phyloP scores from a whole-genome alignment of 2,797 vertebrate species.

The Smutsia temminckii region DNA sequence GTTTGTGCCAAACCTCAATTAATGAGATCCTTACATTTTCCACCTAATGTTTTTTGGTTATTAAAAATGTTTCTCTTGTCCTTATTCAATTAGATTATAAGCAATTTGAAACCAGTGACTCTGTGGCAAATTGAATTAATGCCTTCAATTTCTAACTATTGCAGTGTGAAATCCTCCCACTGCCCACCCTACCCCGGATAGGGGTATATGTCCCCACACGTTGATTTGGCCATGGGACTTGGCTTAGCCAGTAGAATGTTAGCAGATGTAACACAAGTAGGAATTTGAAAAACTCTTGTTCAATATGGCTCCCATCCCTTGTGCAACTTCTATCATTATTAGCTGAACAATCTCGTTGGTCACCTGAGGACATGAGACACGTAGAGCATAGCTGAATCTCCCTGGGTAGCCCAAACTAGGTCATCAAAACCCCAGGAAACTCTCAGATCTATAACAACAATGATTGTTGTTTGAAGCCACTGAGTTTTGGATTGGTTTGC shows the following conservation, averaged over 20 bases:
- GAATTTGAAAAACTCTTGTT: background rate
- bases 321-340: background rate
- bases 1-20: background rate
- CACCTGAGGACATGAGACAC: background rate
- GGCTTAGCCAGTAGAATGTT: background rate
- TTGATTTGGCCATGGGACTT: background rate
- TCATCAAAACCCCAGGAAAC: background rate
- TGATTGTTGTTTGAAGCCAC: background rate
- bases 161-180: background rate
- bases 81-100: background rate
- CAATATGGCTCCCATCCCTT: rapidly evolving
- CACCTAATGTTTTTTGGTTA: background rate
- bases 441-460: background rate
- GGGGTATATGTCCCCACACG: background rate
- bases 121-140: background rate
- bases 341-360: background rate
- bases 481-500: background rate
- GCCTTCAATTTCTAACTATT: background rate
- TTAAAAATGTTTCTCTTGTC: background rate
- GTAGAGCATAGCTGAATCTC: background rate
- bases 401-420: background rate
- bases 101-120: background rate
- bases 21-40: background rate
- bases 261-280: background rate
- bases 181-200: background rate